phyloP scores from a whole-genome alignment of 2,888 invertebrate species.

The Eupsilia transversa region DNA sequence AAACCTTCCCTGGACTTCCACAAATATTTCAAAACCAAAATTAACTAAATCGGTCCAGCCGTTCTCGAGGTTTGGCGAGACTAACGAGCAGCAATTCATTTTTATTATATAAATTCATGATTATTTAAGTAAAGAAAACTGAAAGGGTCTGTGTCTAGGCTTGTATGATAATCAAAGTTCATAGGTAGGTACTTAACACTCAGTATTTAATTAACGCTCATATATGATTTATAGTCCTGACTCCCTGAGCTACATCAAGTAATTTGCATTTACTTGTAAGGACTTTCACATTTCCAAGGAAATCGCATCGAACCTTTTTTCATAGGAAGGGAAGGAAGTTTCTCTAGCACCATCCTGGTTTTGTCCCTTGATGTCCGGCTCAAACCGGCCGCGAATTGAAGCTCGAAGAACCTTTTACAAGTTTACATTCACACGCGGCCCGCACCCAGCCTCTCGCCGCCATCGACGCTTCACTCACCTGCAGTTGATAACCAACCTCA shows the following conservation, averaged over 20 bases:
- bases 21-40: no score
- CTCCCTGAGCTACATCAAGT: constrained; percentile 19
- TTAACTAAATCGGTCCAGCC: no score
- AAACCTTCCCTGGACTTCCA: no score
- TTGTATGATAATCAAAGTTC: background rate
- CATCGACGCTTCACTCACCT: constrained; percentile 70
- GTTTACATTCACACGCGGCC: constrained; percentile 73
- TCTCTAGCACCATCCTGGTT: constrained; percentile 65
- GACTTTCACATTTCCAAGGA: constrained; percentile 50
- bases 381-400: constrained; percentile 54
- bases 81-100: no score
- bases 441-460: constrained; percentile 80
- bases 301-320: constrained; percentile 44
- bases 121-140: background rate
- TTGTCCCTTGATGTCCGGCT: constrained; percentile 62
- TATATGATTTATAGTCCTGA: constrained; percentile 39
- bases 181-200: no score
- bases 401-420: constrained; percentile 59
- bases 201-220: constrained; percentile 29
- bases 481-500: constrained; percentile 85
- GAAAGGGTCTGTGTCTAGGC: background rate
- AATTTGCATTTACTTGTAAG: constrained; percentile 31
- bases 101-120: no score
- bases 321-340: constrained; percentile 64
- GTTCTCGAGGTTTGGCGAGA: no score